Percentiles rank a stretch among this genome's conserved stretches.
These are phyloP conservation scores for Stegostoma tigrinum DNA, from an alignment of 2,113 vertebrate species.

Conservation along the genomic window DNA sequence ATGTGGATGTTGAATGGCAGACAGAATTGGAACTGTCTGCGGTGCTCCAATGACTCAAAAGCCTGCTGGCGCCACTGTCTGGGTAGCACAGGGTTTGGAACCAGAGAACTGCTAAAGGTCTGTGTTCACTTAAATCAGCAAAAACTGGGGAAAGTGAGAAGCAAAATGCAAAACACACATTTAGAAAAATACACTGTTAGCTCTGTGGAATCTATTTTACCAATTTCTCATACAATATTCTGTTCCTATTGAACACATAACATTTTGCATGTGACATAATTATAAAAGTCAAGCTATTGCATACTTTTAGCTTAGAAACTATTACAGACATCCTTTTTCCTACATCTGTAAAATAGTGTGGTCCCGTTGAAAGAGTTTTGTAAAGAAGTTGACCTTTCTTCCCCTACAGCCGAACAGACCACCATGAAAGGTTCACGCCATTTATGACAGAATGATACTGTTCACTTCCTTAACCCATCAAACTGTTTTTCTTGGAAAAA, in stretches of 20 bases:
- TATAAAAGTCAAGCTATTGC: not conserved
- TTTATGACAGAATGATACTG: constrained; percentile 75
- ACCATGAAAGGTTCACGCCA: constrained; percentile 74
- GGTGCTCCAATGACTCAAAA: not conserved
- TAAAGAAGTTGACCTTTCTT: constrained; percentile 30
- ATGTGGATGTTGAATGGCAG: not conserved
- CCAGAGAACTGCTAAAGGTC: not conserved
- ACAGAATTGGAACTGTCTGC: not conserved
- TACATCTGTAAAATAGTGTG: not conserved
- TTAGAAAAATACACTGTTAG: not conserved
- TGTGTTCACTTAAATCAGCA: not conserved
- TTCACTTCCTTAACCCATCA: constrained; percentile 77
- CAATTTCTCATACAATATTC: not conserved
- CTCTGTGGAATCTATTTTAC: not conserved
- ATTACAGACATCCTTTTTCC: not conserved
- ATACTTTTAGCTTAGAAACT: not conserved
- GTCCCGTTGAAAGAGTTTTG: constrained; percentile 24
- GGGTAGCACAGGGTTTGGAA: not conserved
- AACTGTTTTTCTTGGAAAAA: constrained; percentile 92
- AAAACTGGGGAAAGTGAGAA: not conserved
- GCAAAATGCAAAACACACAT: not conserved
- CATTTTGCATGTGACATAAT: not conserved
- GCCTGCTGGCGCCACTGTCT: not conserved
- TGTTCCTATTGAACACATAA: not conserved
- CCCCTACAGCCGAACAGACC: constrained; percentile 56